These are phyloP conservation scores for Cliona cf. orientalis DNA, from an alignment of 37 sponge, comb jelly and placozoan species.

Conservation along the genomic window DNA sequence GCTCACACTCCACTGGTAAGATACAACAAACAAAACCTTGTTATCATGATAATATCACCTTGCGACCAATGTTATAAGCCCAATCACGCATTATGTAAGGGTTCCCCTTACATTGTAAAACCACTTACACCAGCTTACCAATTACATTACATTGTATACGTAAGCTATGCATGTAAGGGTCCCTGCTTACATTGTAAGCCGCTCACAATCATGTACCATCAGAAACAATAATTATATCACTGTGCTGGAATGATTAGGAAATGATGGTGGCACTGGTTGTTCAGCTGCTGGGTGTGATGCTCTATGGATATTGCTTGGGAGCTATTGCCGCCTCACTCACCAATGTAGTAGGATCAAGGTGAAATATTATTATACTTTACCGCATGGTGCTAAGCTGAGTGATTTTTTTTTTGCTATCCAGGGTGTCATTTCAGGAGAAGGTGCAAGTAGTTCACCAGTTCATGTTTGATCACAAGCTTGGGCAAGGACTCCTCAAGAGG, in stretches of 20 bases:
- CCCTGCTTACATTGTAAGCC: background rate
- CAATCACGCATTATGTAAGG: background rate
- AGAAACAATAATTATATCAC: background rate
- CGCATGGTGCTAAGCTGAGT: background rate
- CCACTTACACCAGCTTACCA: too few relatives aligned
- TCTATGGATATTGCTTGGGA: slow-evolving; percentile 84
- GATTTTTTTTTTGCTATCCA: background rate
- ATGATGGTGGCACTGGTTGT: slow-evolving; percentile 53
- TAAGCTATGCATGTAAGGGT: too few relatives aligned
- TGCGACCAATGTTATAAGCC: background rate
- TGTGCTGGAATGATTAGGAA: slow-evolving; percentile 42
- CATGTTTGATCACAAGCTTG: slow-evolving; percentile 63
- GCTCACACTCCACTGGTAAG: slow-evolving; percentile 50
- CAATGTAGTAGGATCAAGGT: slow-evolving; percentile 63
- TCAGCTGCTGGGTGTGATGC: slow-evolving; percentile 64
- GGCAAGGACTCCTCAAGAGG: slow-evolving; percentile 51
- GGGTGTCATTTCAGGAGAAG: slow-evolving; percentile 77
- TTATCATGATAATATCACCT: background rate
- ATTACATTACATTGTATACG: too few relatives aligned
- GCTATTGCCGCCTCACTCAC: slow-evolving; percentile 73
- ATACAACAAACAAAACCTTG: background rate
- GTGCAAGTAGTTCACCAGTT: slow-evolving; percentile 79
- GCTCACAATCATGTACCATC: background rate
- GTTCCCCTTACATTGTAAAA: background rate
- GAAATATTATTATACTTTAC: background rate